Conservation (phyloP, 2,888 invertebrate genomes). For the Buathra laborator region DNA sequence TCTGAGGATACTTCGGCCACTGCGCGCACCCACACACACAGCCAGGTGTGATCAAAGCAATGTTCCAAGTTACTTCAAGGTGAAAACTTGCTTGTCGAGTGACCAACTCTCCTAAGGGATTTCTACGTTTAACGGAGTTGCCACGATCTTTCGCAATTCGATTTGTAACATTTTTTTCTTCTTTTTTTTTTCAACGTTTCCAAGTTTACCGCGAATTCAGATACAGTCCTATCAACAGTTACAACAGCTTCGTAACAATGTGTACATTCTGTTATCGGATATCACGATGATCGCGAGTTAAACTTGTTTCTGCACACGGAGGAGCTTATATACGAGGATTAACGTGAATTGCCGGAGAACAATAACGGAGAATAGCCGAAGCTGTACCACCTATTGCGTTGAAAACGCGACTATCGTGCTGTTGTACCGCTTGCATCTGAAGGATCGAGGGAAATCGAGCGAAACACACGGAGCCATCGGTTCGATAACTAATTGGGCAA, state of each 20-base stretch:
- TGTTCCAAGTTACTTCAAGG: constrained; percentile 64
- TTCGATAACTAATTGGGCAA: constrained; percentile 40
- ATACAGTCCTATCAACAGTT: neutral
- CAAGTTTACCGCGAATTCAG: neutral
- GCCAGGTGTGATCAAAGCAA: constrained; percentile 59
- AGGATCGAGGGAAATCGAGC: neutral
- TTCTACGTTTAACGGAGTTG: constrained; percentile 50
- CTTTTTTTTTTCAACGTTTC: neutral
- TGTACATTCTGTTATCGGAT: neutral
- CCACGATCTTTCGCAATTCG: constrained; percentile 55
- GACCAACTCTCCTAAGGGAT: constrained; percentile 48
- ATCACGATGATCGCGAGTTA: neutral
- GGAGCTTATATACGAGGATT: neutral
- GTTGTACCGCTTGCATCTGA: neutral
- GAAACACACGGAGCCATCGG: neutral
- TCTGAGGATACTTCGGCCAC: constrained; percentile 8
- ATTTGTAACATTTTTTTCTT: constrained; percentile 24
- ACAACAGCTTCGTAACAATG: neutral
- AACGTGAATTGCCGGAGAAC: neutral
- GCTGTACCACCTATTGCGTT: neutral
- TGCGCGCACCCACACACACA: constrained; percentile 21
- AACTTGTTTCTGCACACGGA: neutral
- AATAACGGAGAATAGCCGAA: neutral
- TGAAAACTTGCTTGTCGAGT: constrained; percentile 58
- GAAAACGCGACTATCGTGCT: neutral